phyloP scores from a whole-genome alignment of 2,797 vertebrate genomes.

The Eptatretus atami region DNA sequence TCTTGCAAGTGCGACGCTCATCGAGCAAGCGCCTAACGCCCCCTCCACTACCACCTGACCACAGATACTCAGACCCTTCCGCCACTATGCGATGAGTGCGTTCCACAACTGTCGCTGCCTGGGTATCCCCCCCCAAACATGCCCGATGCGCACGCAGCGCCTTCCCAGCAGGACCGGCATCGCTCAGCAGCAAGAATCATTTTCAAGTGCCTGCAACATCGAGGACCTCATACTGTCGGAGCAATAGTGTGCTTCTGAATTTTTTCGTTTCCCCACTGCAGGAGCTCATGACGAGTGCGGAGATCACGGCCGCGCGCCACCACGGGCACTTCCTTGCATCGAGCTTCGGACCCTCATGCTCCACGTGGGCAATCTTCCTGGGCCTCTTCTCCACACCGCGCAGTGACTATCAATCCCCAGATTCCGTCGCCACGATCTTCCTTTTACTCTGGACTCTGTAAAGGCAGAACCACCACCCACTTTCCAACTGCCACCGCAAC shows the following conservation, averaged over 20 bases:
- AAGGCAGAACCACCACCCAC: neutral
- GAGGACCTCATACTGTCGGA: neutral
- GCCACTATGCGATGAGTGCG: no score
- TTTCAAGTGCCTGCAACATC: neutral
- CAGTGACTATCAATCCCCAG: neutral
- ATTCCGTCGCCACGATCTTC: neutral
- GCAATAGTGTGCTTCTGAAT: neutral
- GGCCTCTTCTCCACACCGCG: neutral
- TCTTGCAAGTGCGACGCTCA: no score
- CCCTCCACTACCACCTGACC: no score
- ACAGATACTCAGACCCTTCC: no score
- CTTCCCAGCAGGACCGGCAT: no score
- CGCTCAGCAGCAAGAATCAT: no score
- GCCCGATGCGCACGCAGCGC: no score
- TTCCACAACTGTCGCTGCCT: no score
- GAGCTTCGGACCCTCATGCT: neutral
- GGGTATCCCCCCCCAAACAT: no score
- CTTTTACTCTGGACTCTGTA: neutral
- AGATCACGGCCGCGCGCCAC: neutral
- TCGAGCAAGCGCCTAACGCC: no score
- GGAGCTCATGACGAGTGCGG: neutral
- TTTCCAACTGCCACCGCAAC: slow-evolving; percentile 1
- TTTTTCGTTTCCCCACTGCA: slow-evolving; percentile 3
- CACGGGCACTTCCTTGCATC: neutral
- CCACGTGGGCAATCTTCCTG: neutral